Base-by-base conservation (phyloP, 2,888 invertebrate species). In the Scaptomyza cyrtandrae region DNA sequence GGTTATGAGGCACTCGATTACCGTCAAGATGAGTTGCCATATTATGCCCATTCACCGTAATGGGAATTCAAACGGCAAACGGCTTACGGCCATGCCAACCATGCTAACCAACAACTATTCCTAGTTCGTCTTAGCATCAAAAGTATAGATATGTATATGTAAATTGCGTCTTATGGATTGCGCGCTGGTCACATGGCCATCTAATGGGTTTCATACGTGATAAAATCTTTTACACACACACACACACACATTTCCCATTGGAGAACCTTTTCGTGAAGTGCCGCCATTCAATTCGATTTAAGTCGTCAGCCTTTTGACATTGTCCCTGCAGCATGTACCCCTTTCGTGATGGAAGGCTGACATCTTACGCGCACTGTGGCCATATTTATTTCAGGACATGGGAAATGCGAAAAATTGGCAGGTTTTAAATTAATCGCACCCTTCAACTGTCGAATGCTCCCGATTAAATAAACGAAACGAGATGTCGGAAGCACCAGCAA, bases 1-100 rank as follows among this genome's bases (percentile, higher is more conserved):
- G 80, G 77, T 83, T 82, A 82, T 82, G 79, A 49, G 66, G 45
- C 71, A 79, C 57, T 79, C 86, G 76, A 71, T 82, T 85, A 79
- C 68, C 74, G 80, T 46, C 69, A 77, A 61, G 80, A 83, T 80
- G 80, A 80, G 80, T 77, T 77, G 71, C 71, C 77, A 60, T 71
- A 80, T 80, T 69, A 80, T 62, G 62, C 59, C 77, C 77, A 77
- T 80, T 80, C 58, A 43, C 54, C 41, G 66, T 80, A 80, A 83
- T 80, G 75, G 78, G 71, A 69, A 74, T 60, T 83, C 77, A 69
- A 83, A 65, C 64, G 68, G 57, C 77, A 69, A 83, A 65, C 64
- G 68, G 57, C 54, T 70, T 61, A 59, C 41, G 62, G 53, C 55
- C 65, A 59, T 60, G 58, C 49, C 54, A 78, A 9, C 39, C 14